Base-by-base conservation (phyloP, 2,797 vertebrate genomes). In the Morus bassanus region DNA sequence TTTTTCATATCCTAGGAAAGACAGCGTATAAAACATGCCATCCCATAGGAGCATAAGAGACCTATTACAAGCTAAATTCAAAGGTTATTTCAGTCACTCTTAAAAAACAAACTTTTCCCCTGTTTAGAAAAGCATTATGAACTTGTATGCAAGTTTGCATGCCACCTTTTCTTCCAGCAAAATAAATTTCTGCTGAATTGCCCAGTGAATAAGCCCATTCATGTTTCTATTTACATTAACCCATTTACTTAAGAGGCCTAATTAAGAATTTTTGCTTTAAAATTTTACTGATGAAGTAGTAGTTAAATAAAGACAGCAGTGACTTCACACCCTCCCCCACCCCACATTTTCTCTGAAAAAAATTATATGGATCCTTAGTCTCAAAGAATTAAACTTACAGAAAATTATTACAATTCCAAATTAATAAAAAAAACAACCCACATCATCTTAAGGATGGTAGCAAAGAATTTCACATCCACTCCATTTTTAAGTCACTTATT, bases 351-450 rank as follows among this genome's bases (percentile, higher is more conserved):
- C 43, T 88, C 65, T 73, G 53, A 88, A 84, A 87, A 87, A 90
- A 35, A 84, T 72, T 86, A 92, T 74, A 91, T 94, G 91, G 95
- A 95, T 94, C 94, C 96, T 98, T 92, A 97, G 83, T 94, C 95
- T 97, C 96, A 97, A 97, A 96, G 70, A 82, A 80, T 94, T 91
- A 85, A 81, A 3, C 77, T 85, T 61, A 85, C 28, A 93, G 70
- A 91, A 96, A 92, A 59, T 54, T 61, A 61, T 89, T 61, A 91
- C 30, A n/a, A 70, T 60, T 88, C 41, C 82, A 95, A 96, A 96
- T 95, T 48, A 85, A 94, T 54, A 35, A 91, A 75, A 77, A 79
- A 76, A 27, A 2, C 64, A 77, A 15, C 73, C 76, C 88, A 88
- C 56, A 25, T 61, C 18, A 91, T 80, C 75, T 91, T 92, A 93